Evolutionary conservation across 2,888 invertebrate species (phyloP).

Genomic region (Mayetiola destructor): DNA sequence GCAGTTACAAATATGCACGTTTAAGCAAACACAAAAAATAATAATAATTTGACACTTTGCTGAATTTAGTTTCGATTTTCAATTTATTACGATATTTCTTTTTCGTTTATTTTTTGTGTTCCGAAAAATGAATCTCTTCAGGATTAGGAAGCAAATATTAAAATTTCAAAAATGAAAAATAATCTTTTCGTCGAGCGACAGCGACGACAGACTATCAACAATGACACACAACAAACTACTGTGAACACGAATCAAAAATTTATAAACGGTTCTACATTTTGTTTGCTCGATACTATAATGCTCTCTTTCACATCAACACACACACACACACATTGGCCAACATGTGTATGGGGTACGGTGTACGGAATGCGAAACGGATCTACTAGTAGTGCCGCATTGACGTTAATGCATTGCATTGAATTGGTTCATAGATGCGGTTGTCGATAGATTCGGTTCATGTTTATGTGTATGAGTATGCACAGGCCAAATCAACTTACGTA

Average conservation of each 20-base stretch:
- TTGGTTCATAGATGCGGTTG: too few relatives aligned
- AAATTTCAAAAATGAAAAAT: slow-evolving; percentile 1
- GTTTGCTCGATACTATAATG: background rate
- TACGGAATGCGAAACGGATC: background rate
- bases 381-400: background rate
- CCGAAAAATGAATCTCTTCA: too few relatives aligned
- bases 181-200: slow-evolving; percentile 16
- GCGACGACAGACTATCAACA: slow-evolving; percentile 20
- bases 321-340: background rate
- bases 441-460: too few relatives aligned
- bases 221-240: slow-evolving; percentile 15
- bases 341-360: too few relatives aligned
- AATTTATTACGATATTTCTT: too few relatives aligned
- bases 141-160: too few relatives aligned
- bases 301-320: background rate
- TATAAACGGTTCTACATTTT: background rate
- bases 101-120: too few relatives aligned
- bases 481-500: background rate
- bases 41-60: too few relatives aligned
- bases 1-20: too few relatives aligned
- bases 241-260: background rate
- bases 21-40: too few relatives aligned
- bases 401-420: background rate
- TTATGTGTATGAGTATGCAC: too few relatives aligned
- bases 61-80: too few relatives aligned